phyloP scores from a whole-genome alignment of 2,113 vertebrate genomes.

The Ochotona curzoniae region DNA sequence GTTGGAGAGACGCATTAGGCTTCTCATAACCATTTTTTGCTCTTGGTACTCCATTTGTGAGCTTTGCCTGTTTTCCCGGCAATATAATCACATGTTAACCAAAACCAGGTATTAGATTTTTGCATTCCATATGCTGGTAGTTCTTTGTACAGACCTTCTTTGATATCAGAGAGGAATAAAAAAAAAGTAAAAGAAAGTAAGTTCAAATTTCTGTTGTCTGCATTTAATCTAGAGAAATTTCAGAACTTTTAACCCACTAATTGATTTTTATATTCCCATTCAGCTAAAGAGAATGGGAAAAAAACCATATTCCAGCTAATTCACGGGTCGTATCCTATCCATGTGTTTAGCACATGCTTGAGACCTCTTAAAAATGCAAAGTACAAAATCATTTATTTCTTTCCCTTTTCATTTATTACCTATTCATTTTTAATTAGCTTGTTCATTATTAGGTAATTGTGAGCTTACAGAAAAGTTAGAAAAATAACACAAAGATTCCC shows the following conservation, averaged over 20 bases:
- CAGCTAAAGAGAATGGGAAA: neutral
- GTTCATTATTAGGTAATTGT: conserved; percentile 31
- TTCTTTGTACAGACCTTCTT: conserved; percentile 50
- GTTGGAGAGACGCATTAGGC: neutral
- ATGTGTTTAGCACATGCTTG: conserved; percentile 42
- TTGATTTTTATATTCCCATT: conserved; percentile 48
- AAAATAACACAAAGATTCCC: conserved; percentile 12
- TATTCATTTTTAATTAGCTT: conserved; percentile 32
- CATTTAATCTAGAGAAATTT: conserved; percentile 56
- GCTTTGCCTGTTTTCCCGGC: neutral
- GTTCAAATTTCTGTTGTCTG: neutral
- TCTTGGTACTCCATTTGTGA: neutral
- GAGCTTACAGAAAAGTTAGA: conserved; percentile 1
- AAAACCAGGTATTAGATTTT: conserved; percentile 9
- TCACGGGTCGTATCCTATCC: neutral
- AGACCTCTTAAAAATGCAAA: conserved; percentile 38
- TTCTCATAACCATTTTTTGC: neutral
- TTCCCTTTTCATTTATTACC: conserved; percentile 1
- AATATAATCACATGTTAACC: neutral
- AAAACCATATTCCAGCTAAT: conserved; percentile 33
- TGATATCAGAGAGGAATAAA: conserved; percentile 37
- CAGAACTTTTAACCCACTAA: conserved; percentile 4
- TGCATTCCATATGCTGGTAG: neutral
- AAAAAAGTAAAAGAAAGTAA: conserved; percentile 17
- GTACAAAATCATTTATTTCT: conserved; percentile 34